A percentile compares a stretch with the other conserved stretches of the same genome.
phyloP scores from a whole-genome alignment of 2,888 invertebrate species.

The Keiferia lycopersicella region DNA sequence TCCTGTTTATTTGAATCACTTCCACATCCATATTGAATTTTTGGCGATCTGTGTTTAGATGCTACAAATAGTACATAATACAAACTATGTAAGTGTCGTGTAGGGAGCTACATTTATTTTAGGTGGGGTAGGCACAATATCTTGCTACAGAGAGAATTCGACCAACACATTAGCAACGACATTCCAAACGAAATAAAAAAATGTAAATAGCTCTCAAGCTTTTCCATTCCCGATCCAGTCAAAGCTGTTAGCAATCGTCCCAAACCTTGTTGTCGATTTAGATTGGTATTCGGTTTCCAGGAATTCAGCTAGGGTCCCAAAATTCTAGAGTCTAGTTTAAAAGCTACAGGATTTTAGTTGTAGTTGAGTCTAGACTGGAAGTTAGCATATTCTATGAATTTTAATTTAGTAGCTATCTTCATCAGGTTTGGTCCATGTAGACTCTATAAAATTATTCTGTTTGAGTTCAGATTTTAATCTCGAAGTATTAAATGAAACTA shows the following conservation, averaged over 20 bases:
- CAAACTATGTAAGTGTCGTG: too few relatives aligned
- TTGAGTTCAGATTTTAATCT: not conserved
- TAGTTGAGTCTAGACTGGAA: not conserved
- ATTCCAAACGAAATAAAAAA: not conserved
- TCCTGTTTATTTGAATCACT: too few relatives aligned
- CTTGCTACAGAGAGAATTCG: not conserved
- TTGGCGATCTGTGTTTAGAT: too few relatives aligned
- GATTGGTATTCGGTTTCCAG: not conserved
- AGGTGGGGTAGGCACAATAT: too few relatives aligned
- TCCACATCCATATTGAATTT: too few relatives aligned
- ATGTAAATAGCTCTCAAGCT: not conserved
- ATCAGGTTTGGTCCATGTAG: not conserved
- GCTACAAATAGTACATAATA: too few relatives aligned
- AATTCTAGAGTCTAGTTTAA: not conserved
- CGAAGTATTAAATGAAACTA: too few relatives aligned
- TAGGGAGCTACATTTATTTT: too few relatives aligned
- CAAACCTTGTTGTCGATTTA: constrained; percentile 1
- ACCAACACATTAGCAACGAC: not conserved
- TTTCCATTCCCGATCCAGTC: not conserved
- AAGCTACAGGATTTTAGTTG: not conserved
- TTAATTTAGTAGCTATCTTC: not conserved
- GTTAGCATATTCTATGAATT: constrained; percentile 11
- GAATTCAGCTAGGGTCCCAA: not conserved
- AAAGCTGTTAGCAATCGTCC: constrained; percentile 8
- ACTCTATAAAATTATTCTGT: not conserved